Conservation (phyloP, 1,140 invertebrate species). For the Pseudobourletiella spinata region DNA sequence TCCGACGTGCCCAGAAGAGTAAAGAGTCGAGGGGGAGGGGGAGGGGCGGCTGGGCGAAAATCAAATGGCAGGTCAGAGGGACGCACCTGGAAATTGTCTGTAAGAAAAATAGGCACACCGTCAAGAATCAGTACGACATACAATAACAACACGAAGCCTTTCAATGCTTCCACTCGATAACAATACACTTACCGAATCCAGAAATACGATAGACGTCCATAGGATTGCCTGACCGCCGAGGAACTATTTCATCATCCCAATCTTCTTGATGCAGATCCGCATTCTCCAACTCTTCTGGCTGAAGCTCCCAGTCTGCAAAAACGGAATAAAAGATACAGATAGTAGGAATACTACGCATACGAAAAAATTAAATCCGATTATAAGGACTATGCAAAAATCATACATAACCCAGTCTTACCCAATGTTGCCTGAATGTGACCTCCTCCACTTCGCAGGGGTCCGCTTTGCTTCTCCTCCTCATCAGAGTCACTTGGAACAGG, state of each 20-base stretch:
- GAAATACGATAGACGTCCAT: constrained; percentile 34
- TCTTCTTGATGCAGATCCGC: constrained; percentile 28
- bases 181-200: constrained; percentile 19
- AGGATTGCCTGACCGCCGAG: constrained; percentile 12
- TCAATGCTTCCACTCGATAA: too few species aligned
- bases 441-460: constrained; percentile 33
- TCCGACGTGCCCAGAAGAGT: too few species aligned
- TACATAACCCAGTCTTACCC: too few species aligned
- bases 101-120: background rate
- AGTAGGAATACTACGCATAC: too few species aligned
- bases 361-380: background rate
- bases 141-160: too few species aligned
- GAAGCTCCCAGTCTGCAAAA: constrained; percentile 32
- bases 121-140: too few species aligned
- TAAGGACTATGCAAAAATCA: too few species aligned
- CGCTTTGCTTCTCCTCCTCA: constrained; percentile 29
- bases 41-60: constrained; percentile 1
- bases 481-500: constrained; percentile 34
- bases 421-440: constrained; percentile 49
- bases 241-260: constrained; percentile 30
- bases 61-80: constrained; percentile 19
- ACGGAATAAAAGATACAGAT: background rate
- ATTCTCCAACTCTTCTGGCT: constrained; percentile 30
- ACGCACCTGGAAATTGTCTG: constrained; percentile 16
- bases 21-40: background rate